phyloP scores from a whole-genome alignment of 2,888 invertebrate species.

The Ellobium chinense region DNA sequence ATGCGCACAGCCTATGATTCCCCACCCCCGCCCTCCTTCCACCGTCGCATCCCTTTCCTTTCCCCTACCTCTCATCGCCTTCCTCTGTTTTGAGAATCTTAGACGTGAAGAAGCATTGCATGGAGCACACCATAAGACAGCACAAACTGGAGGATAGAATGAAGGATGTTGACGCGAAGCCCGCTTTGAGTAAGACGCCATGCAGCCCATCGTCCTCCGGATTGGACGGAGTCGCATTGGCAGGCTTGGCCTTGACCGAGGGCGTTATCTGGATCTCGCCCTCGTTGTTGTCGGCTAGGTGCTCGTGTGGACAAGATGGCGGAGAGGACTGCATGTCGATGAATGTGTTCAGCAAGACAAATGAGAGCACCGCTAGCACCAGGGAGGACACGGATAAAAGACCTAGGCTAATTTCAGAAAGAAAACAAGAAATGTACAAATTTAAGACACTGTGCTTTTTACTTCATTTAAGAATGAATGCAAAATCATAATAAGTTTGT shows the following conservation, averaged over 20 bases:
- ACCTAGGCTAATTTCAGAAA: constrained; percentile 83
- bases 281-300: not conserved
- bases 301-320: not conserved
- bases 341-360: constrained; percentile 83
- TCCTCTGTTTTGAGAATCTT: constrained; percentile 93
- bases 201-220: too few relatives aligned
- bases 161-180: constrained; percentile 92
- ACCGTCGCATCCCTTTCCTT: not conserved
- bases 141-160: constrained; percentile 93
- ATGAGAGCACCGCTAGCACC: constrained; percentile 88
- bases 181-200: constrained; percentile 89
- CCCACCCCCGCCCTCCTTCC: not conserved
- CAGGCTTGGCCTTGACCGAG: too few relatives aligned
- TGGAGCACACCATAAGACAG: constrained; percentile 94
- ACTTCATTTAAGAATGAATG: too few relatives aligned
- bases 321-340: constrained; percentile 83
- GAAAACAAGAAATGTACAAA: too few relatives aligned
- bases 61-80: constrained; percentile 84
- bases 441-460: too few relatives aligned
- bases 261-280: too few relatives aligned
- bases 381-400: constrained; percentile 91
- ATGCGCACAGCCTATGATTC: too few relatives aligned
- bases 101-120: constrained; percentile 95
- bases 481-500: too few relatives aligned
- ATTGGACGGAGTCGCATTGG: too few relatives aligned